Conservation (phyloP, 2,888 invertebrate genomes). For the Furcula furcula region DNA sequence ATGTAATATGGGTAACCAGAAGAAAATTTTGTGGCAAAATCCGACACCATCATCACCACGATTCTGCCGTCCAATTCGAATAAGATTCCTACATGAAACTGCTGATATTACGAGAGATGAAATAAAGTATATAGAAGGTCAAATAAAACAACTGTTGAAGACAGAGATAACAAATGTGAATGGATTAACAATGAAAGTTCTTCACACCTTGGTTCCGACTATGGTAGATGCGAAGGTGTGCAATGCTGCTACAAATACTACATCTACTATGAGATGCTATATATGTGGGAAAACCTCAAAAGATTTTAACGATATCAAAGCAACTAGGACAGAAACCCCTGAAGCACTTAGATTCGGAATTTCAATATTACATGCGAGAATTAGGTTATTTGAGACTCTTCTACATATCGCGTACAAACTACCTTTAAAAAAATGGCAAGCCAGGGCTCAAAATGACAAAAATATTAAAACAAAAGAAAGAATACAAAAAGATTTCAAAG, state of each 20-base stretch:
- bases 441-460: too few species aligned
- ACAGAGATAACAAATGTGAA: not conserved
- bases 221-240: conserved; percentile 6
- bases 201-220: conserved; percentile 4
- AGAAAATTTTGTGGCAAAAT: conserved; percentile 6
- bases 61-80: conserved; percentile 4
- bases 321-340: too few species aligned
- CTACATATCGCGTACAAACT: too few species aligned
- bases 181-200: not conserved
- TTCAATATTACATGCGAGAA: too few species aligned
- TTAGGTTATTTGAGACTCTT: too few species aligned
- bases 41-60: conserved; percentile 5
- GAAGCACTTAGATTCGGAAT: too few species aligned
- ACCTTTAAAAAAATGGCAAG: too few species aligned
- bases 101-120: not conserved
- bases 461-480: too few species aligned
- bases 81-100: conserved; percentile 4
- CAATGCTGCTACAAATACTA: conserved; percentile 4
- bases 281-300: conserved; percentile 1
- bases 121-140: not conserved
- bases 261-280: conserved; percentile 4
- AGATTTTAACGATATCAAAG: too few species aligned
- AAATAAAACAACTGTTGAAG: not conserved
- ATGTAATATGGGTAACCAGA: conserved; percentile 1
- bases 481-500: too few species aligned